A percentile compares a stretch with the other conserved stretches of the same genome.
Evolutionary conservation across 2,797 vertebrate genomes (phyloP).

Genomic region (Rhabdophis nuchalis): DNA sequence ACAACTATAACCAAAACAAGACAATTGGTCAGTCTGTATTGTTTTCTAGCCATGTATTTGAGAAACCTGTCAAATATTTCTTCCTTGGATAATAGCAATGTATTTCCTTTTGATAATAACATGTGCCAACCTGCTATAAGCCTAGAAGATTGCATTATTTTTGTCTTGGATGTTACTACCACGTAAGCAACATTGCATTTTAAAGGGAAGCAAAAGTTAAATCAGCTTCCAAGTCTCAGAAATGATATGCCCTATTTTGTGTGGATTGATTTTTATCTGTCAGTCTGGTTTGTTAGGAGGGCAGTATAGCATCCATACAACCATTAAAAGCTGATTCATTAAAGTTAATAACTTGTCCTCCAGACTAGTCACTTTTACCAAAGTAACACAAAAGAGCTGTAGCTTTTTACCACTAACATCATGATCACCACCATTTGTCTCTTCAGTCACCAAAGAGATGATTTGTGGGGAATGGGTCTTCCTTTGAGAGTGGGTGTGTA

Average conservation of each 20-base stretch:
- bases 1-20: neutral
- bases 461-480: neutral
- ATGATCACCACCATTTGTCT: neutral
- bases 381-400: slow-evolving; percentile 50
- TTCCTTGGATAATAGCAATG: neutral
- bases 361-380: slow-evolving; percentile 58
- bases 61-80: neutral
- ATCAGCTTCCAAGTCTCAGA: slow-evolving; percentile 53
- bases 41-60: neutral
- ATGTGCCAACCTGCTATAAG: neutral
- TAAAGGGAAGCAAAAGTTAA: slow-evolving; percentile 47
- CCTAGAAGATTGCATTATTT: slow-evolving; percentile 14
- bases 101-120: neutral
- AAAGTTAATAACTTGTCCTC: slow-evolving; percentile 75
- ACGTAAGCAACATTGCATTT: slow-evolving; percentile 44
- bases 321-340: slow-evolving; percentile 71
- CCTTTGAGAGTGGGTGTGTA: neutral
- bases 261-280: slow-evolving; percentile 79
- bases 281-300: slow-evolving; percentile 77
- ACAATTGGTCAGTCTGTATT: neutral
- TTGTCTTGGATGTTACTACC: slow-evolving; percentile 42
- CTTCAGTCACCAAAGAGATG: slow-evolving; percentile 51
- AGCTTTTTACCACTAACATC: slow-evolving; percentile 35
- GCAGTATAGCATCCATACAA: slow-evolving; percentile 70
- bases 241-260: slow-evolving; percentile 65